phyloP scores from a whole-genome alignment of 1,140 invertebrate genomes.

The Penaeus japonicus region DNA sequence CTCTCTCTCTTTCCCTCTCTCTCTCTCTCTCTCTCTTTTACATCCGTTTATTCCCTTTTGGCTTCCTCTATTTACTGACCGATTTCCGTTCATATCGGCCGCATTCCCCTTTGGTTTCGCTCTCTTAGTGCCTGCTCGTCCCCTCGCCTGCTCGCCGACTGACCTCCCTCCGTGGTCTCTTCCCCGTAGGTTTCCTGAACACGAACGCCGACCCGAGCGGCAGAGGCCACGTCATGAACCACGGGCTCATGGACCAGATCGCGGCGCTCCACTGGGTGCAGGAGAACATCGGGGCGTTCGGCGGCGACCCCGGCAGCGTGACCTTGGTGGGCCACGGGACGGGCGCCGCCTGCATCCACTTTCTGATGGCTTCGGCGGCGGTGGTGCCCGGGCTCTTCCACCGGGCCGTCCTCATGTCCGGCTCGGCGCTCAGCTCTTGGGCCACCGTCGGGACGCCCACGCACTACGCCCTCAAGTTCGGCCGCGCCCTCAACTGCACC shows the following conservation, averaged over 20 bases:
- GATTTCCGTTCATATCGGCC: no score
- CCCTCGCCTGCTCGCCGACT: background rate
- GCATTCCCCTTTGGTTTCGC: no score
- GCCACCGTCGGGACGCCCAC: slow-evolving; percentile 75
- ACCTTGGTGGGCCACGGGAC: slow-evolving; percentile 94
- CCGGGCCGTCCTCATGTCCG: slow-evolving; percentile 75
- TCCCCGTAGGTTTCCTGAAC: slow-evolving; percentile 82
- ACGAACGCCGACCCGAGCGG: slow-evolving; percentile 81
- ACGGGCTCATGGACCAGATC: slow-evolving; percentile 94
- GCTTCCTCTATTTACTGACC: no score
- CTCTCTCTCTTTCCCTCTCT: no score
- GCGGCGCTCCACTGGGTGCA: slow-evolving; percentile 93
- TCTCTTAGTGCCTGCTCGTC: no score
- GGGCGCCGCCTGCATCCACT: slow-evolving; percentile 93
- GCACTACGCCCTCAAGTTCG: slow-evolving; percentile 79
- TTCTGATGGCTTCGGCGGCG: slow-evolving; percentile 89
- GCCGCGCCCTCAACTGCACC: slow-evolving; percentile 65
- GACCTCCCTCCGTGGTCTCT: slow-evolving; percentile 35
- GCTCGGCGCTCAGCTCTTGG: slow-evolving; percentile 73
- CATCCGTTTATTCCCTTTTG: no score
- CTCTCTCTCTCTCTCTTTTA: no score
- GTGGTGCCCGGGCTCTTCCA: slow-evolving; percentile 81
- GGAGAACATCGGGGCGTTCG: slow-evolving; percentile 91
- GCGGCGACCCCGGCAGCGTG: slow-evolving; percentile 91
- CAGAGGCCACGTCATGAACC: slow-evolving; percentile 86